Evolutionary conservation across 2,113 vertebrate genomes (phyloP), one percentile per base, ranked within the genome.

Genomic region (Sporophila hypoxantha): DNA sequence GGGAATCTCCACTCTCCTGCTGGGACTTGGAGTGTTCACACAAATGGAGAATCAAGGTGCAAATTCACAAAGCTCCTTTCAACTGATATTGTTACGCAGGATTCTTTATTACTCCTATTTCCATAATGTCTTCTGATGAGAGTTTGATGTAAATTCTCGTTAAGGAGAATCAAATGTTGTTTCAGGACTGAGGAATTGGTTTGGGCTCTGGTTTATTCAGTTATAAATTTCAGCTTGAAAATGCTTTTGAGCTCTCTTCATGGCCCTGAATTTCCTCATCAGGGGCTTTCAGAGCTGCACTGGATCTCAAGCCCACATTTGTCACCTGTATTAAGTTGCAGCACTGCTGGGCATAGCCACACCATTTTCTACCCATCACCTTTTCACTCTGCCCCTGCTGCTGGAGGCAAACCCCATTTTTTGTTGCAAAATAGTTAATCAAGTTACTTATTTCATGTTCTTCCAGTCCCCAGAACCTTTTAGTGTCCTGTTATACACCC

Each of bases 221-320:
- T 21, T 62, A 39, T 15, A 52, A 56, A 78, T 69, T 82, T n/a
- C 59, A 76, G 17, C 42, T 71, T 71, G 65, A 36, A 49, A 75
- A 81, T 60, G n/a, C 15, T 42, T 62, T 52, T 37, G 39, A 17
- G 29, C 30, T 77, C 60, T 57, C 32, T 77, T 57, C 15, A 8
- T 20, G 34, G 12, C 26, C 11, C 37, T 29, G 19, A 59, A 42
- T 68, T 68, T 74, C 76, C 39, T 68, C 29, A 12, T 14, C 12
- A 32, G 32, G 11, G 17, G 14, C n/a, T 56, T 76, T 56, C 9
- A 42, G 65, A 85, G 23, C 76, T 69, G 37, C 9, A 1, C 12
- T 41, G 9, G 25, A 65, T 10, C n/a, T 78, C 1, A 0, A 80
- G 69, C 17, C 56, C 2, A 1, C 1, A 3, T 66, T 14, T 41